These are phyloP conservation scores for Sussaba pulchella DNA, from an alignment of 2,888 invertebrate species.

Conservation along the genomic window DNA sequence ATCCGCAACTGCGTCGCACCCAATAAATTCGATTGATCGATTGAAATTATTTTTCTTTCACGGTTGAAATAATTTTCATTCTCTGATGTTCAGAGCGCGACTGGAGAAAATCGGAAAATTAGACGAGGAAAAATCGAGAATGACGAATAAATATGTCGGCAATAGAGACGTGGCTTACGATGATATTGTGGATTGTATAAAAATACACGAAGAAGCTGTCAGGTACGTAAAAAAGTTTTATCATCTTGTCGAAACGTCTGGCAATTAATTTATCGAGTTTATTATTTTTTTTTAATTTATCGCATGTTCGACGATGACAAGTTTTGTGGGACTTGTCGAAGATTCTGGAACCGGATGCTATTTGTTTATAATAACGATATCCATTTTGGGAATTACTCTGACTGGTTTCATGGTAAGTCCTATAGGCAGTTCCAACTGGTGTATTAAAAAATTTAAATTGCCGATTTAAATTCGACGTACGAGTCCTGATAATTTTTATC, in stretches of 20 bases:
- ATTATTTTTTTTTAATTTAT: neutral
- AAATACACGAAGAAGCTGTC: conserved; percentile 22
- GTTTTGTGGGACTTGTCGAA: neutral
- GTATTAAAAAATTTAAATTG: no score
- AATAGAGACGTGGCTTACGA: neutral
- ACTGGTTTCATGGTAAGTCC: conserved; percentile 27
- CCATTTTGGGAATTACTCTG: conserved; percentile 12
- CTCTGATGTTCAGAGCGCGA: conserved; percentile 3
- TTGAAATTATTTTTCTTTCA: no score
- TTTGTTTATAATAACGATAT: neutral
- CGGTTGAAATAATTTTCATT: no score
- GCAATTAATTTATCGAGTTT: neutral
- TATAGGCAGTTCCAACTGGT: neutral
- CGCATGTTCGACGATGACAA: neutral
- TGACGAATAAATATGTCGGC: neutral
- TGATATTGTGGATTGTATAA: neutral
- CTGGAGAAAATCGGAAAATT: conserved; percentile 8
- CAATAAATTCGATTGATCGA: no score
- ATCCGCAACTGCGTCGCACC: no score
- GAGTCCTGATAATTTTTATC: no score
- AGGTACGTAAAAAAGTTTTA: conserved; percentile 18
- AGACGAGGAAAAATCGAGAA: neutral
- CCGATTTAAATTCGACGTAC: no score
- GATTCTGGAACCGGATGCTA: neutral
- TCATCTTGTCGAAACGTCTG: neutral